These are phyloP conservation scores for Slavum lentiscoides DNA, from an alignment of 2,888 invertebrate species.

Conservation along the genomic window DNA sequence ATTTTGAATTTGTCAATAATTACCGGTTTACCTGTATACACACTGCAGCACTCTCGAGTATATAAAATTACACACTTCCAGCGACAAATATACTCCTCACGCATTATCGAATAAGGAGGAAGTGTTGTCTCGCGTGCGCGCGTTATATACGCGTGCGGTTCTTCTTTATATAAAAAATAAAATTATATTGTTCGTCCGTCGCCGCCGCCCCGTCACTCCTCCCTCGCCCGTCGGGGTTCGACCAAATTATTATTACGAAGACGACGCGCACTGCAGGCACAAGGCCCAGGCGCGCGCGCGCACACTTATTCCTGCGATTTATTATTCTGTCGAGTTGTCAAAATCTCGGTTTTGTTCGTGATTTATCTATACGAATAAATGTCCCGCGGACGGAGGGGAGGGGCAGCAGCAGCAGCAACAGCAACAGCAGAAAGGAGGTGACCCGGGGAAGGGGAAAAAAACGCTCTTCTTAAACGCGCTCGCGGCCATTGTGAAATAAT, in stretches of 20 bases:
- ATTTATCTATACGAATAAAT: slow-evolving; percentile 39
- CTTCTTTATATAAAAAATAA: neutral
- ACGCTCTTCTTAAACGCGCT: slow-evolving; percentile 22
- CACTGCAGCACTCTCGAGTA: no score
- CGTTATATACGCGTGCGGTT: neutral
- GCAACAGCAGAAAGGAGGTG: neutral
- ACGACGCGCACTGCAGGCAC: neutral
- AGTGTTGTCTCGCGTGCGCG: no score
- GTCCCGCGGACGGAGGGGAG: neutral
- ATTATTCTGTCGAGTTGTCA: slow-evolving; percentile 47
- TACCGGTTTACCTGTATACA: no score
- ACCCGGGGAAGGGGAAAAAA: neutral
- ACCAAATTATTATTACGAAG: slow-evolving; percentile 28
- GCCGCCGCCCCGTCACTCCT: neutral
- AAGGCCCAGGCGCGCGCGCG: neutral
- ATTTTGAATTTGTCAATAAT: no score
- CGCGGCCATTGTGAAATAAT: slow-evolving; percentile 41
- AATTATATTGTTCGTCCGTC: neutral
- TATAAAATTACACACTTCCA: no score
- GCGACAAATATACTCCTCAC: neutral
- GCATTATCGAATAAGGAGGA: neutral
- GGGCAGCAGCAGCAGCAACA: no score
- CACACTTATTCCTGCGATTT: slow-evolving; percentile 29
- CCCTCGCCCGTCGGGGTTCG: neutral
- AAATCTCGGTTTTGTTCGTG: slow-evolving; percentile 38